phyloP scores from a whole-genome alignment of 2,888 invertebrate species.

The Tenthredo notha region DNA sequence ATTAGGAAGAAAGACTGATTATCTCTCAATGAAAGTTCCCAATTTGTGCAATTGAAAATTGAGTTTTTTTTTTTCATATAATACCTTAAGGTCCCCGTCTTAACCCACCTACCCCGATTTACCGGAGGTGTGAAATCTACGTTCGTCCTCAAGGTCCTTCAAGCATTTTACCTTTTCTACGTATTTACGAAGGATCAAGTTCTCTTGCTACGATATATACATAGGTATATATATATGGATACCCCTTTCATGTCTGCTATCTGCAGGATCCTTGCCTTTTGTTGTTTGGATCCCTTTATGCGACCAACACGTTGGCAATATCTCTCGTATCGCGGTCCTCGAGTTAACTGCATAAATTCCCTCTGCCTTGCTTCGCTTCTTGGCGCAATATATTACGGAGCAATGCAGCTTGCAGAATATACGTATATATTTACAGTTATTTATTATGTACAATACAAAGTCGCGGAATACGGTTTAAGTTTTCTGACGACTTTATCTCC shows the following conservation, averaged over 20 bases:
- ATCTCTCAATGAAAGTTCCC: no score
- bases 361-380: conserved; percentile 15
- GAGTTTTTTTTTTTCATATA: no score
- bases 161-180: neutral
- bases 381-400: conserved; percentile 4
- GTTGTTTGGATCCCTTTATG: conserved; percentile 19
- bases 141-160: neutral
- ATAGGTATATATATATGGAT: neutral
- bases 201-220: neutral
- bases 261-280: conserved; percentile 21
- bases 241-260: conserved; percentile 22
- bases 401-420: neutral
- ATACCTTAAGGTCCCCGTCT: no score
- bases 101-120: no score
- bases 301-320: conserved; percentile 12
- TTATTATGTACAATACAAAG: neutral
- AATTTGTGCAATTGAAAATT: no score
- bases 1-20: no score
- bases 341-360: conserved; percentile 44
- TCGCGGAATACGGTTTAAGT: neutral
- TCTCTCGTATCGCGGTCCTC: conserved; percentile 29
- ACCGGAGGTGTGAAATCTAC: neutral
- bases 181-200: conserved; percentile 27
- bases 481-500: conserved; percentile 17
- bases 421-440: neutral